phyloP scores from a whole-genome alignment of 1,140 invertebrate species.

The Drosophila nebulosa region DNA sequence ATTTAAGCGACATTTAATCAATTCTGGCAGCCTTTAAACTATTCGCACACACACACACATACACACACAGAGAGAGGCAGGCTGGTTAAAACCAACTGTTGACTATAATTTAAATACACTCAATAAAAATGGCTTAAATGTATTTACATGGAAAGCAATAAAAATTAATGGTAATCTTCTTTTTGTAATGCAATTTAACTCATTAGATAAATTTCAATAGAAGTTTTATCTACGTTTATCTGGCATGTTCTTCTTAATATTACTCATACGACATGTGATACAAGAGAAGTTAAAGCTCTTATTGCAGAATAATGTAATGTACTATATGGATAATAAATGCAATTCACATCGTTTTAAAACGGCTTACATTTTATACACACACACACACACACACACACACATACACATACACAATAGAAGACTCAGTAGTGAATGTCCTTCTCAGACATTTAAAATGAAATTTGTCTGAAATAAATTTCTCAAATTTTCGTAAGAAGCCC shows the following conservation, averaged over 20 bases:
- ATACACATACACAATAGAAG: not conserved
- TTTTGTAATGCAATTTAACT: no score
- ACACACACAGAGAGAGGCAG: not conserved
- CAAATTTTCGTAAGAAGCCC: not conserved
- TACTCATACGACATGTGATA: no score
- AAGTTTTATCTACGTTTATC: no score
- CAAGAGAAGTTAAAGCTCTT: no score
- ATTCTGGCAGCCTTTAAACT: slow-evolving; percentile 54
- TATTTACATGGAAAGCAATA: not conserved
- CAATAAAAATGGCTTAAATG: slow-evolving; percentile 3
- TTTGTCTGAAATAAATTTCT: not conserved
- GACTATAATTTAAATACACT: not conserved
- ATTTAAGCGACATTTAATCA: slow-evolving; percentile 76
- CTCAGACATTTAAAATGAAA: not conserved
- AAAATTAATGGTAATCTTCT: not conserved
- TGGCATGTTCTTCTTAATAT: no score
- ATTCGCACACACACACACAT: slow-evolving; percentile 24
- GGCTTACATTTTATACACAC: not conserved
- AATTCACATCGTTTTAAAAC: not conserved
- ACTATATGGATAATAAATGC: not conserved
- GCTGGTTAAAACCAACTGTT: slow-evolving; percentile 48
- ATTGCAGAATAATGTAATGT: no score
- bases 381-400: no score
- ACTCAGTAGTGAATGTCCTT: not conserved
- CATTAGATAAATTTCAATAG: no score